phyloP scores from a whole-genome alignment of 2,888 invertebrate genomes.

The Encarsia formosa region DNA sequence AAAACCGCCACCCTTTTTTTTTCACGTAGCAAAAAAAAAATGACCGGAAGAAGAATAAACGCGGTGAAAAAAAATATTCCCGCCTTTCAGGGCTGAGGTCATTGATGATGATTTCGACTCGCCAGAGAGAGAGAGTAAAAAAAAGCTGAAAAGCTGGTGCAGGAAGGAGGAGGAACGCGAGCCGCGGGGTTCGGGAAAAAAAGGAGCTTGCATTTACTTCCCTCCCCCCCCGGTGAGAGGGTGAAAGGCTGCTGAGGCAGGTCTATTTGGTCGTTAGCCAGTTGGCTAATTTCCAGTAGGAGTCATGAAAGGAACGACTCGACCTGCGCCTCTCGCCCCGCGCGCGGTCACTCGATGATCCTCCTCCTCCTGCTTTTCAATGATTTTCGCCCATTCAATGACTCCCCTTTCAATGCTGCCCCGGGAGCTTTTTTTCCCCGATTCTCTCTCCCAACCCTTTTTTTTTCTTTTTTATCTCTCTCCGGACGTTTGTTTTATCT shows the following conservation, averaged over 20 bases:
- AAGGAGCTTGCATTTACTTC: constrained; percentile 5
- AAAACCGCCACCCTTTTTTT: too few species aligned
- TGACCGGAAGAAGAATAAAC: background rate
- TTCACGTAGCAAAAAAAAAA: constrained; percentile 7
- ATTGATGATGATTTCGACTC: background rate
- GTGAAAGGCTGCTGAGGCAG: constrained; percentile 23
- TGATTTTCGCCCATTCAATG: constrained; percentile 47
- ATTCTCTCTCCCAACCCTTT: background rate
- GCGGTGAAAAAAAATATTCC: background rate
- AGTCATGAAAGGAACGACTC: constrained; percentile 44
- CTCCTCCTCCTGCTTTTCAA: constrained; percentile 43
- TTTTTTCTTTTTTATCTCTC: background rate
- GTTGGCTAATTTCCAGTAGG: constrained; percentile 52
- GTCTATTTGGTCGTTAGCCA: constrained; percentile 51
- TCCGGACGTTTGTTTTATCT: too few species aligned
- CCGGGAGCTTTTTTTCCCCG: constrained; percentile 17
- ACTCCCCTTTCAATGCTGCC: constrained; percentile 24
- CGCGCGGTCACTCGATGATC: constrained; percentile 52
- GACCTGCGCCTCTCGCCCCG: background rate
- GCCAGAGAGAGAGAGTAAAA: background rate
- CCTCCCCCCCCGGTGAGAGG: background rate
- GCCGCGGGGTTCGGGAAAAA: constrained; percentile 31
- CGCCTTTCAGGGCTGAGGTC: background rate
- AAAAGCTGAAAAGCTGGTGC: constrained; percentile 25
- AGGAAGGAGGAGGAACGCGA: constrained; percentile 21